These are phyloP conservation scores for Rhinoraja longicauda DNA, from an alignment of 2,797 vertebrate genomes.

Conservation along the genomic window DNA sequence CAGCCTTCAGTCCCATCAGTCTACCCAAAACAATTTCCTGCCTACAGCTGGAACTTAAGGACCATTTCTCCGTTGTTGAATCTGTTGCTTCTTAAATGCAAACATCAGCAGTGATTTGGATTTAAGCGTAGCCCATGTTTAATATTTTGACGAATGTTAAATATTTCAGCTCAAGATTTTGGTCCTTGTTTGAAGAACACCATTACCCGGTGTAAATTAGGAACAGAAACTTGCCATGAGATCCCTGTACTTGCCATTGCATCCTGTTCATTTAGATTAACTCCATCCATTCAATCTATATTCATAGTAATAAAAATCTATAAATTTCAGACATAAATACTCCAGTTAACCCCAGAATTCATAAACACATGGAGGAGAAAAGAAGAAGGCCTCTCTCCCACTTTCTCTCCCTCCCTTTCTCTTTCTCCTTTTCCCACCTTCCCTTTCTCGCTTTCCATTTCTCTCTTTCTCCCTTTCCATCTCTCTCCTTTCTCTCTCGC, in stretches of 20 bases:
- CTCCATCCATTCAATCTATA: not conserved
- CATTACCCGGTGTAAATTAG: no score
- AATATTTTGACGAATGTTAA: not conserved
- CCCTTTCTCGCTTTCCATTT: no score
- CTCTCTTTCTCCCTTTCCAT: not conserved
- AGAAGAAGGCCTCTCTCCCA: not conserved
- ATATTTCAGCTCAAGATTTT: not conserved
- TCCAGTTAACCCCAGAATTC: not conserved
- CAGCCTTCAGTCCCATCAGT: no score
- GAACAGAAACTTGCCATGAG: not conserved
- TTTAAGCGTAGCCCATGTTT: not conserved
- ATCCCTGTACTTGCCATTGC: not conserved
- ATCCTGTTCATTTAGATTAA: not conserved
- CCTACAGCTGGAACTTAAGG: no score
- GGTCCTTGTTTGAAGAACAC: not conserved
- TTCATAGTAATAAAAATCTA: no score
- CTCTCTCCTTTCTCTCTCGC: not conserved
- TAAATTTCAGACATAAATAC: no score
- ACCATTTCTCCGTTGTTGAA: no score
- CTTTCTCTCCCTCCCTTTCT: not conserved
- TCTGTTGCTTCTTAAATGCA: no score
- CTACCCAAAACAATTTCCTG: no score
- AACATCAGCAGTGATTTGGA: not conserved
- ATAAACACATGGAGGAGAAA: not conserved
- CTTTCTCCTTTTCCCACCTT: not conserved